Evolutionary conservation across 2,113 vertebrate species (phyloP).

Genomic region (Rhinichthys klamathensis): DNA sequence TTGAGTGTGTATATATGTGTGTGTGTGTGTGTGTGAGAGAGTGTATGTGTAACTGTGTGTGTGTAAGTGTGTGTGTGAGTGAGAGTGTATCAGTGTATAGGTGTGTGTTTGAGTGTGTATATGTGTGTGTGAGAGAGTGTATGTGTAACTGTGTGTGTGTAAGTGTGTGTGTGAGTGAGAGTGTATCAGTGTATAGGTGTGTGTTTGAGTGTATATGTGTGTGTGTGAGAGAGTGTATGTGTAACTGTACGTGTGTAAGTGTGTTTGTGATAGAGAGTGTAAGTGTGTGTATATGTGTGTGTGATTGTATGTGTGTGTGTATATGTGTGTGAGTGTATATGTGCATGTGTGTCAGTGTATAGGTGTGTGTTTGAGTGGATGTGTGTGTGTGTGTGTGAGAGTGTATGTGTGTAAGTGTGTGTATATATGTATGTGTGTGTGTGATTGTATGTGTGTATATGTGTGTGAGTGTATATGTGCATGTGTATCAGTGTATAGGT

Average conservation of each 20-base stretch:
- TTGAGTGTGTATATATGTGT: too few species aligned
- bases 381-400: not conserved
- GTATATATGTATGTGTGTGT: too few species aligned
- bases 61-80: too few species aligned
- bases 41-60: not conserved
- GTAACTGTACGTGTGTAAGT: not conserved
- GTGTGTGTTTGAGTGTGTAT: not conserved
- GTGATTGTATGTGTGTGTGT: not conserved
- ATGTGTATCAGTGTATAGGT: not conserved
- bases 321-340: not conserved
- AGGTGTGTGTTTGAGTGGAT: not conserved
- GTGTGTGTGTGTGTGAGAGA: not conserved
- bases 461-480: not conserved
- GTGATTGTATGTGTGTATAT: too few species aligned
- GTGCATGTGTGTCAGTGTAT: not conserved
- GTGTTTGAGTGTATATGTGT: not conserved
- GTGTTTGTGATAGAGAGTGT: not conserved
- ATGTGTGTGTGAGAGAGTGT: not conserved
- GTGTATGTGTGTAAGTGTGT: too few species aligned
- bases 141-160: not conserved
- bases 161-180: fast-evolving
- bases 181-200: too few species aligned
- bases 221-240: not conserved
- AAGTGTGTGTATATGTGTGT: not conserved
- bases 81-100: too few species aligned